phyloP scores from a whole-genome alignment of 2,888 invertebrate genomes.

The Athalia cordata region DNA sequence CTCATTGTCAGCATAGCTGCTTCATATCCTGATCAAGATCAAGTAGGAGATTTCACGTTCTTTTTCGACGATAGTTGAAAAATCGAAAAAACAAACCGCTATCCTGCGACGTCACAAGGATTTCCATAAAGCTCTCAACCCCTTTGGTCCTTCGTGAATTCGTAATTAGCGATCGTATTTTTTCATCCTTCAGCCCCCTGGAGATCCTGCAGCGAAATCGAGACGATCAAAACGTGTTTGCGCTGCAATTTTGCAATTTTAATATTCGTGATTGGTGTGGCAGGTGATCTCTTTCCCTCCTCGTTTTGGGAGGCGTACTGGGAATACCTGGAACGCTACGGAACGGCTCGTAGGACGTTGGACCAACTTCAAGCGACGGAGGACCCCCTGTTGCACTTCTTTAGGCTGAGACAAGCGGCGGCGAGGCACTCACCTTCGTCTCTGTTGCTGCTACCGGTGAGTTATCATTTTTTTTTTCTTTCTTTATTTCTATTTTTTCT shows the following conservation, averaged over 20 bases:
- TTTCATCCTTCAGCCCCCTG: not conserved
- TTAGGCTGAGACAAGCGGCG: conserved; percentile 80
- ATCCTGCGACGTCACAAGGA: too few relatives aligned
- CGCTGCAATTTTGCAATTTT: conserved; percentile 35
- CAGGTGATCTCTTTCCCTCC: conserved; percentile 79
- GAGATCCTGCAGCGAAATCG: conserved; percentile 1
- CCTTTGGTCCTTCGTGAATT: too few relatives aligned
- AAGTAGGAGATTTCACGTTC: too few relatives aligned
- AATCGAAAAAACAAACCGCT: too few relatives aligned
- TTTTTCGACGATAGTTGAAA: too few relatives aligned
- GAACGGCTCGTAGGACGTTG: conserved; percentile 78
- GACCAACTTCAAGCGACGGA: conserved; percentile 79
- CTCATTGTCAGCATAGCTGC: too few relatives aligned
- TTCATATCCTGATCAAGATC: too few relatives aligned
- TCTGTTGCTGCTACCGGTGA: conserved; percentile 82
- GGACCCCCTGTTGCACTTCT: conserved; percentile 81
- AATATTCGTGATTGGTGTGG: conserved; percentile 9
- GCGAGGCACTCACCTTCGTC: conserved; percentile 80
- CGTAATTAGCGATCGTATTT: not conserved
- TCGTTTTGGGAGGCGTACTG: conserved; percentile 82
- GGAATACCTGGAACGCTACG: conserved; percentile 79
- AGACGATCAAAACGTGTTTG: not conserved
- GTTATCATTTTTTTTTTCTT: conserved; percentile 64
- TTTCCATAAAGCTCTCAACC: too few relatives aligned
- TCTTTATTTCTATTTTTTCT: too few relatives aligned